Percentiles rank a stretch among this genome's conserved stretches.
phyloP scores from a whole-genome alignment of 2,888 invertebrate species.

The Emmelina monodactyla region DNA sequence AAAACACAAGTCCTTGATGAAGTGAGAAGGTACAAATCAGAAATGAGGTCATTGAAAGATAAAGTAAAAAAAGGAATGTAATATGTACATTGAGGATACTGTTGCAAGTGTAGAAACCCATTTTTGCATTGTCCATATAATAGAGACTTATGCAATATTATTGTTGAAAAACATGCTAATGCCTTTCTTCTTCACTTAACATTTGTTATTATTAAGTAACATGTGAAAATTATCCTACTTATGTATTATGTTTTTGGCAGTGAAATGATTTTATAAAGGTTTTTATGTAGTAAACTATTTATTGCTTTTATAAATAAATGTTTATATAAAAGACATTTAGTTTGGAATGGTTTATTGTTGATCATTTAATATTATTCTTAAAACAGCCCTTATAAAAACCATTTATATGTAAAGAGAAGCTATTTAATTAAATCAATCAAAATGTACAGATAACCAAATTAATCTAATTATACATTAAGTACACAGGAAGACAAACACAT shows the following conservation, averaged over 20 bases:
- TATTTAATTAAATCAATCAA: constrained; percentile 21
- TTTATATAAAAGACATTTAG: constrained; percentile 14
- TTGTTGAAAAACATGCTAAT: no score
- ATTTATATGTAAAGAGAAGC: neutral
- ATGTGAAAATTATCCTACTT: no score
- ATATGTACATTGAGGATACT: no score
- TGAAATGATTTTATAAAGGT: no score
- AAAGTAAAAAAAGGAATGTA: constrained; percentile 38
- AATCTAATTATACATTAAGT: constrained; percentile 38
- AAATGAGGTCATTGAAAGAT: constrained; percentile 54
- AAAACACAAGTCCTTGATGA: constrained; percentile 56
- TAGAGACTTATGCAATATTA: no score
- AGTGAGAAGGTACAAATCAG: constrained; percentile 55
- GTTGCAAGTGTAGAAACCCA: no score
- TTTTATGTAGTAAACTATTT: no score
- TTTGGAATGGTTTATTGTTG: constrained; percentile 40
- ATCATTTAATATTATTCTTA: no score
- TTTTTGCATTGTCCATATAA: no score
- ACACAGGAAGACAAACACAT: constrained; percentile 45
- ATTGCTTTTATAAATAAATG: neutral
- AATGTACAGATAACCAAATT: constrained; percentile 49
- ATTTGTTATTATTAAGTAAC: no score
- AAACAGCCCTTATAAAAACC: neutral
- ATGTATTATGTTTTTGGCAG: no score
- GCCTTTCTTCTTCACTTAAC: no score